Conservation (phyloP, 2,113 vertebrate genomes). For the Corydoras maculifer region DNA sequence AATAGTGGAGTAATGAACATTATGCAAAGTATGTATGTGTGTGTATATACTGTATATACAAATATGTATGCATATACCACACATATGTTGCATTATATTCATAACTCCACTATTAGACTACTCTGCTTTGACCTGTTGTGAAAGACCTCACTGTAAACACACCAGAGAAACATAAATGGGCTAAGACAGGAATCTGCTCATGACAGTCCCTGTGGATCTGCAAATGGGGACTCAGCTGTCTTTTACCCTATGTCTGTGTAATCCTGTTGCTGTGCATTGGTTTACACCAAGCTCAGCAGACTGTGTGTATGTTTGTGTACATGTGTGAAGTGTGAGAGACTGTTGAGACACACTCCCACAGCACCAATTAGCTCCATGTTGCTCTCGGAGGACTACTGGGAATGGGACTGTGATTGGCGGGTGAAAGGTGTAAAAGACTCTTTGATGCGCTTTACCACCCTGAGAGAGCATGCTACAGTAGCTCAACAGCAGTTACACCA, state of each 20-base stretch:
- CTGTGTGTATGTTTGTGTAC: constrained; percentile 31
- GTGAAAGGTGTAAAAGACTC: constrained; percentile 76
- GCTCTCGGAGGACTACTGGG: constrained; percentile 60
- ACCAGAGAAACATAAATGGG: constrained; percentile 12
- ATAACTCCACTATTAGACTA: constrained; percentile 10
- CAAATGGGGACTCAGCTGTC: constrained; percentile 12
- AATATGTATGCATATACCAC: too few relatives aligned
- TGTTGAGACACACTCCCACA: constrained; percentile 51
- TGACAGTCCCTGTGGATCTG: constrained; percentile 10
- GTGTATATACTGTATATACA: too few relatives aligned
- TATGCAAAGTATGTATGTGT: too few relatives aligned
- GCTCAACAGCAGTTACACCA: constrained; percentile 61
- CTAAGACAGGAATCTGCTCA: constrained; percentile 20
- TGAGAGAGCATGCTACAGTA: constrained; percentile 56
- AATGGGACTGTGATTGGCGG: constrained; percentile 63
- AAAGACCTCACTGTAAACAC: constrained; percentile 9
- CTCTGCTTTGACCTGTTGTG: background rate
- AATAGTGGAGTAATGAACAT: too few relatives aligned
- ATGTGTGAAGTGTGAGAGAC: constrained; percentile 24
- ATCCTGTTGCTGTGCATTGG: constrained; percentile 14
- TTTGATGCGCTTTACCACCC: constrained; percentile 68
- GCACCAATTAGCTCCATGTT: constrained; percentile 66
- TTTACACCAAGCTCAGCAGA: constrained; percentile 15
- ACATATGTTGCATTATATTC: too few relatives aligned
- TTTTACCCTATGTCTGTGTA: constrained; percentile 20